Conservation (phyloP, 2,888 invertebrate species). For the Copidosoma aretas region DNA sequence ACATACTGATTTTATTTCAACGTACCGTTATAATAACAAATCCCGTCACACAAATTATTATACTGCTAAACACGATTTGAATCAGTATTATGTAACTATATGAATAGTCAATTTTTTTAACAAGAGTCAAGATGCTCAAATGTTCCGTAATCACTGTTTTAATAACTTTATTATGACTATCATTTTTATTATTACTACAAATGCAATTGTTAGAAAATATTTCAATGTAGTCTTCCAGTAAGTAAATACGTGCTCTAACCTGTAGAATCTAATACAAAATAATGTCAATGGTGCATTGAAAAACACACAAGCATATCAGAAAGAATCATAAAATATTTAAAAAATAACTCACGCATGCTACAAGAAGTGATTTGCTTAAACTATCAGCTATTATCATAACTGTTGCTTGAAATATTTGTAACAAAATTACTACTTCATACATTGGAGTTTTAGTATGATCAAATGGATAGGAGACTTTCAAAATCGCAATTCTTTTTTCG, state of each 20-base stretch:
- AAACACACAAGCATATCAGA: neutral
- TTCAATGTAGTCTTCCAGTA: slow-evolving; percentile 8
- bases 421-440: slow-evolving; percentile 17
- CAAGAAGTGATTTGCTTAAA: slow-evolving; percentile 26
- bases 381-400: slow-evolving; percentile 14
- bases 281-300: neutral
- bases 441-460: slow-evolving; percentile 13
- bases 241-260: slow-evolving; percentile 5
- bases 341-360: slow-evolving; percentile 20
- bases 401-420: slow-evolving; percentile 18
- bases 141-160: slow-evolving; percentile 9
- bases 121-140: slow-evolving; percentile 11
- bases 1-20: slow-evolving; percentile 3
- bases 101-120: slow-evolving; percentile 5
- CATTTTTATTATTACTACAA: neutral
- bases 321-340: neutral
- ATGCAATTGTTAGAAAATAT: slow-evolving; percentile 12
- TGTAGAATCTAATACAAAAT: slow-evolving; percentile 14
- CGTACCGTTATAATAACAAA: slow-evolving; percentile 25
- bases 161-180: neutral
- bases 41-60: slow-evolving; percentile 25
- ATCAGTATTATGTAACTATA: slow-evolving; percentile 10
- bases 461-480: slow-evolving; percentile 26
- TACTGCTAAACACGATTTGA: slow-evolving; percentile 18
- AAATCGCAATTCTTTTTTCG: slow-evolving; percentile 12